Evolutionary conservation across 1,140 invertebrate species (phyloP).

Genomic region (Rhyacophila brunnea): DNA sequence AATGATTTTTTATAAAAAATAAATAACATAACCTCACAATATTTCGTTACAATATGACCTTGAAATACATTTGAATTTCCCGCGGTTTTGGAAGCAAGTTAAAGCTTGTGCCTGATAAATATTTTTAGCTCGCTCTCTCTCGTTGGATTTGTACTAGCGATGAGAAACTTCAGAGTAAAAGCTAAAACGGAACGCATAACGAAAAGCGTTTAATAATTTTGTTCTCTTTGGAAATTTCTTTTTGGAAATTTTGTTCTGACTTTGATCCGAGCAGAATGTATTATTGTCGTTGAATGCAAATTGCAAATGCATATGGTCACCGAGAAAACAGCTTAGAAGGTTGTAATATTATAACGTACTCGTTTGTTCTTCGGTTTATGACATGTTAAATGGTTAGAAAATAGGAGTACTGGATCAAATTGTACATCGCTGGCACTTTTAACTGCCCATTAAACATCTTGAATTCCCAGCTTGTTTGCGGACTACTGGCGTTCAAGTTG

Average conservation of each 20-base stretch:
- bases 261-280: not conserved
- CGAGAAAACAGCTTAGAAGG: not conserved
- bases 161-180: no score
- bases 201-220: constrained; percentile 9
- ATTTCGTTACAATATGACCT: constrained; percentile 17
- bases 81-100: constrained; percentile 2
- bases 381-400: not conserved
- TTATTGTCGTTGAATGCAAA: not conserved
- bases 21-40: constrained; percentile 18
- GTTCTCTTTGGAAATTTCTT: not conserved
- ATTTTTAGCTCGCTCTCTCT: constrained; percentile 8
- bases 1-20: no score
- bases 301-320: constrained; percentile 1
- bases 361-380: not conserved
- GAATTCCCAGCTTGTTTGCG: no score
- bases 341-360: not conserved
- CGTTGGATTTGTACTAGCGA: no score
- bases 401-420: no score
- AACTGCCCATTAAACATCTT: no score
- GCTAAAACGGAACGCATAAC: not conserved
- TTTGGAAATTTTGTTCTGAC: constrained; percentile 1
- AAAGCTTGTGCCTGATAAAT: not conserved
- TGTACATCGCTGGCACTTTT: no score
- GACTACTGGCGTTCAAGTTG: no score
- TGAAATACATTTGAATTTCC: constrained; percentile 14